Conservation (phyloP, 1,140 invertebrate genomes). For the Neuroterus valhalla region DNA sequence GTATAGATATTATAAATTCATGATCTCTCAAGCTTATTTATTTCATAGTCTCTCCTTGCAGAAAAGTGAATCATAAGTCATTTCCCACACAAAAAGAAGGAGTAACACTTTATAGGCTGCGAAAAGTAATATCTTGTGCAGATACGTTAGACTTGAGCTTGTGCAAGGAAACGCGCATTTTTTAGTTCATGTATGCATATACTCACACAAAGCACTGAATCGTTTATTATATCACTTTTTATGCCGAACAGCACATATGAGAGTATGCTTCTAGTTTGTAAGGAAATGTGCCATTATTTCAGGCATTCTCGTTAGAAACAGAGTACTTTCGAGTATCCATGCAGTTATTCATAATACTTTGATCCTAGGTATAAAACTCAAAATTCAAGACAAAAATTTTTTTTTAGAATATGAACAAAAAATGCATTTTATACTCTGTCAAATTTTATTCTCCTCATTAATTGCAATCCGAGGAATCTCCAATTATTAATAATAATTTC, state of each 20-base stretch:
- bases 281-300: slow-evolving; percentile 48
- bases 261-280: slow-evolving; percentile 43
- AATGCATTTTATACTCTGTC: no score
- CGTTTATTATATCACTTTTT: slow-evolving; percentile 58
- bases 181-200: slow-evolving; percentile 49
- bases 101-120: slow-evolving; percentile 37
- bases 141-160: slow-evolving; percentile 42
- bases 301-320: slow-evolving; percentile 40
- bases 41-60: slow-evolving; percentile 5
- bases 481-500: no score
- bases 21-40: slow-evolving; percentile 43
- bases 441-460: no score
- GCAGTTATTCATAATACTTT: no score
- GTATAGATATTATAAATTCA: neutral
- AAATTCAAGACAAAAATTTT: no score
- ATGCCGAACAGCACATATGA: slow-evolving; percentile 47
- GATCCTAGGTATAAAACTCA: no score
- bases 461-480: no score
- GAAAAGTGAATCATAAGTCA: slow-evolving; percentile 15
- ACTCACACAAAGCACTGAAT: slow-evolving; percentile 44
- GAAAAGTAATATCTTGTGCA: slow-evolving; percentile 49
- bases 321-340: slow-evolving; percentile 24
- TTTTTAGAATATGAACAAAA: no score
- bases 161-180: slow-evolving; percentile 29
- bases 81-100: neutral